Percentiles rank a stretch among this genome's conserved stretches.
These are phyloP conservation scores for Leptobrachium ailaonicum DNA, from an alignment of 2,113 vertebrate genomes.

Conservation along the genomic window DNA sequence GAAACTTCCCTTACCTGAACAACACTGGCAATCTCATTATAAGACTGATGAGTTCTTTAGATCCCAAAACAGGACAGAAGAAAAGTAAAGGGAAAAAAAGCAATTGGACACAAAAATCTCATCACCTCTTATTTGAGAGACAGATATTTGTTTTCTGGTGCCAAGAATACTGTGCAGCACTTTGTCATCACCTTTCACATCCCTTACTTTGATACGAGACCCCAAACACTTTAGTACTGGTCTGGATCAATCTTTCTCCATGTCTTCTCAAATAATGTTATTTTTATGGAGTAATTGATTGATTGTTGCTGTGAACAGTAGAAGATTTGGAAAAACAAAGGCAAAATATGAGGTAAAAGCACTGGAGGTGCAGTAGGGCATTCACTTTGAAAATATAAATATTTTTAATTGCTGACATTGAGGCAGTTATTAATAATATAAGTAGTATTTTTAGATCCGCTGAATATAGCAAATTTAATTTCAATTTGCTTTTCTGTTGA, in stretches of 20 bases:
- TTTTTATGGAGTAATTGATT: slow-evolving; percentile 42
- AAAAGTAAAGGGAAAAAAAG: slow-evolving; percentile 18
- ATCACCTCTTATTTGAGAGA: slow-evolving; percentile 22
- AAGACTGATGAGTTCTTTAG: slow-evolving; percentile 19
- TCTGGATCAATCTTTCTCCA: slow-evolving; percentile 32
- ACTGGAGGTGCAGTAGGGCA: no score
- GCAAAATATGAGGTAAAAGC: no score
- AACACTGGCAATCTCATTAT: no score
- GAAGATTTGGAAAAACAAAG: background rate
- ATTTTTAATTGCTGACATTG: no score
- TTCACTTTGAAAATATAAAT: no score
- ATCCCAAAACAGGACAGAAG: slow-evolving; percentile 15
- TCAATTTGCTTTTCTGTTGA: no score
- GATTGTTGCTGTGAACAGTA: slow-evolving; percentile 33
- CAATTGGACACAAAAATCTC: slow-evolving; percentile 40
- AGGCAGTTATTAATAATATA: no score
- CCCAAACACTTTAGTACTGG: slow-evolving; percentile 37
- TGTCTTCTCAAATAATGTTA: slow-evolving; percentile 32
- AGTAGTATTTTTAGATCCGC: no score
- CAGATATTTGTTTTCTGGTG: slow-evolving; percentile 34
- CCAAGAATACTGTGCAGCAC: slow-evolving; percentile 36
- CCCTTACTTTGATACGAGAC: slow-evolving; percentile 21
- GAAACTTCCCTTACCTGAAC: no score
- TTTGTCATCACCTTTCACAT: slow-evolving; percentile 46
- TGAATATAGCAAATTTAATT: no score